Base-by-base conservation (phyloP, 2,797 vertebrate species). In the Gobionotothen gibberifrons region DNA sequence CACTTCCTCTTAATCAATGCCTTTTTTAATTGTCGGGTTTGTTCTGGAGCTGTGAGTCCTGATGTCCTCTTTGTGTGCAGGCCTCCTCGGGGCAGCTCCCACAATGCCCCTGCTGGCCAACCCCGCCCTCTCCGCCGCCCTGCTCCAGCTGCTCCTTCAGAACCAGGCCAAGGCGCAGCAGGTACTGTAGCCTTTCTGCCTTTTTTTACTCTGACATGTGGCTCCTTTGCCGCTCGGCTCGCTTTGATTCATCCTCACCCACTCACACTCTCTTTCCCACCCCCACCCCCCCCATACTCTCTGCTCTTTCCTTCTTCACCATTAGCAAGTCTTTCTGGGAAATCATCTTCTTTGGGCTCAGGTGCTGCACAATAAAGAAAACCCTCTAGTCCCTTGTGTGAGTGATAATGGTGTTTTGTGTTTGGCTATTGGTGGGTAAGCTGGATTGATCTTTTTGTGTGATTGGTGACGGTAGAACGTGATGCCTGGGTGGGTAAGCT, bases 81-180 rank as follows among this genome's bases (percentile, higher is more conserved):
- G 97, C 55, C 92, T 98, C 78, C 94, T 98, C 0, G 97, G 97
- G 0, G 96, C 96, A 0, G 94, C 96, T 3, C 97, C 97, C 0
- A 76, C 95, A 0, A 73, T 98, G 86, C 96, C 97, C 0, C 90
- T 98, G 59, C 86, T 98, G 64, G 69, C 83, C 6, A 96, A 95
- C 75, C 97, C 97, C 0, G 96, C 96, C 0, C 93, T 98, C 13
- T 96, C 97, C 1, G 93, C 96, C 0, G 95, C 96, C 0, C 93
- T 98, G 12, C 93, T 99, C 73, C 97, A 98, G 82, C 79, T 99
- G 26, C 94, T 96, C 22, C 95, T 99, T 57, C 97, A 98, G 85
- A 94, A 92, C 87, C 97, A 97, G 62, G 91, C 92, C 64, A 97
- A 94, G 66, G 90, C 87, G 16, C 95, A 96, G 83, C 96, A 97